A percentile compares a stretch with the other conserved stretches of the same genome.
phyloP scores from a whole-genome alignment of 2,113 vertebrate genomes.

The Mionectes macconnelli region DNA sequence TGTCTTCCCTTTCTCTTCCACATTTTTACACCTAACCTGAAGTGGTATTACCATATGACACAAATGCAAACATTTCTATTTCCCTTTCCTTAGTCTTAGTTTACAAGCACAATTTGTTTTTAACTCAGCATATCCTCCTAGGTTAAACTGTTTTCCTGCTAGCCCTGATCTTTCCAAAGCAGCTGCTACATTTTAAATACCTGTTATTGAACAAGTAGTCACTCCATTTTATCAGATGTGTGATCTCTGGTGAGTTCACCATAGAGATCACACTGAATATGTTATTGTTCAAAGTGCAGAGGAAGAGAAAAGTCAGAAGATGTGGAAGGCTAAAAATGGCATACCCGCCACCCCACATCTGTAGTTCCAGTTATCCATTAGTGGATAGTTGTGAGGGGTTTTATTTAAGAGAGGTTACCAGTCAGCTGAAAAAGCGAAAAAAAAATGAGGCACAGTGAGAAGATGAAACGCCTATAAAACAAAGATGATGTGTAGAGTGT shows the following conservation, averaged over 20 bases:
- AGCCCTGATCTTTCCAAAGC: not conserved
- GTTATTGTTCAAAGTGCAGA: not conserved
- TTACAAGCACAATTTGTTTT: not conserved
- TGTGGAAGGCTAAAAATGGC: not conserved
- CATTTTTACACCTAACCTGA: not conserved
- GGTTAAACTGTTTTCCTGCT: not conserved
- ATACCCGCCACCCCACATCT: not conserved
- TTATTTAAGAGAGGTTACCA: not conserved
- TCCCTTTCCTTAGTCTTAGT: not conserved
- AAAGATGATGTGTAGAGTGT: not conserved
- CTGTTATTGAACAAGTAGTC: not conserved
- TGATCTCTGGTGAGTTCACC: not conserved
- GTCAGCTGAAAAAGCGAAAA: not conserved
- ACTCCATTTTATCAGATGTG: not conserved
- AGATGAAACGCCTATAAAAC: not conserved
- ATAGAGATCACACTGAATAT: not conserved
- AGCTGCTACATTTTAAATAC: not conserved
- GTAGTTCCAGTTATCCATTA: not conserved
- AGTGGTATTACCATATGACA: not conserved
- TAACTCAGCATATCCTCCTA: not conserved
- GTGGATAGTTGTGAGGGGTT: not conserved
- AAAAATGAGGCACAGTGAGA: not conserved
- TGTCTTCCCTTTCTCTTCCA: not conserved
- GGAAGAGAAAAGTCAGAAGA: not conserved
- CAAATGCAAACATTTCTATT: not conserved